Base-by-base conservation (phyloP, 1,140 invertebrate genomes). In the Chironomus striatipennis region DNA sequence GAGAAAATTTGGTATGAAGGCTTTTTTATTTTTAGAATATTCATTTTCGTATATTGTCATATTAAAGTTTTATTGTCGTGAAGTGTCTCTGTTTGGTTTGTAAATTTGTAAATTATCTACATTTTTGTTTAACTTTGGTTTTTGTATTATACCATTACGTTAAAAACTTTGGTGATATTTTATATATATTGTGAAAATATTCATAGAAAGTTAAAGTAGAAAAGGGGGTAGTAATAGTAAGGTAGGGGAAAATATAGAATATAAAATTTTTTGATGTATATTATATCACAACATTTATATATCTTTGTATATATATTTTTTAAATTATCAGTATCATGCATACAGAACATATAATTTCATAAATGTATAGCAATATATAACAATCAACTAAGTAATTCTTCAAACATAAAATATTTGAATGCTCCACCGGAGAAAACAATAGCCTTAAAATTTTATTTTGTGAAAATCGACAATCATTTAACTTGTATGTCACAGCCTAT, bases 341-440 rank as follows among this genome's bases (percentile, higher is more conserved):
- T 57, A 57, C n/a, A n/a, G 8, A 57, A 57, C 47, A 57, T 57
- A 57, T 57, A 57, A 57, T 57, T n/a, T 34, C 24, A 1, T 57
- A 57, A 57, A n/a, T 57, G 47, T n/a, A 57, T n/a, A n/a, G 12
- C 47, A 57, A n/a, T n/a, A 57, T n/a, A 57, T 57, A 57, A 57
- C 47, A 57, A 57, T n/a, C 47, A 57, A 57, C 47, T 57, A 57
- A 57, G 24, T 34, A 34, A n/a, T n/a, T n/a, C n/a, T n/a, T n/a
- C n/a, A n/a, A n/a, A 34, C 24, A 34, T 2, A 34, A 34, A 34
- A 34, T 34, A 34, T 34, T 34, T 34, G 24, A 34, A 34, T 34
- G 24, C 24, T 34, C 5, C 24, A 34, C 24, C 24, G 24, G 24
- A 34, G 24, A 34, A 34, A 34, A 34, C 24, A n/a, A n/a, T n/a